Percentiles rank a stretch among this genome's conserved stretches.
These are phyloP conservation scores for Dolichomitus sp. DNA, from an alignment of 2,888 invertebrate genomes.

Conservation along the genomic window DNA sequence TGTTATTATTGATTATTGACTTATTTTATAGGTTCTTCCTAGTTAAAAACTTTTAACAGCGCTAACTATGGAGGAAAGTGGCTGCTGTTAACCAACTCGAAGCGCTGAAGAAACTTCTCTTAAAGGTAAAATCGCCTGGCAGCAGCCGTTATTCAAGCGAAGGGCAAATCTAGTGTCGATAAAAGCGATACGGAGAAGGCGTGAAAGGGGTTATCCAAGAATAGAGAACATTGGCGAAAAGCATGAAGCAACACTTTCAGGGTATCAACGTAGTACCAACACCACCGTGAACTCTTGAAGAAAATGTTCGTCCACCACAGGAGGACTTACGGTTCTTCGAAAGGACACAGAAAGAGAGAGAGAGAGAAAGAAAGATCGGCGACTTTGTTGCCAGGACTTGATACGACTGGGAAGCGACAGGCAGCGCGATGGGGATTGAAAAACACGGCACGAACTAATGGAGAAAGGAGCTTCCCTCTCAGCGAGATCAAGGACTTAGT, in stretches of 20 bases:
- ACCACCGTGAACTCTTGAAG: neutral
- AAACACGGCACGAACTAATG: conserved; percentile 41
- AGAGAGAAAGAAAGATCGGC: neutral
- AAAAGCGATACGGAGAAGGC: conserved; percentile 20
- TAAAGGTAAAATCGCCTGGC: neutral
- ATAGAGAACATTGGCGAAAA: conserved; percentile 17
- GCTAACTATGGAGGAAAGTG: neutral
- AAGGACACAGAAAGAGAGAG: neutral
- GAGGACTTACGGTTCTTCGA: conserved; percentile 6
- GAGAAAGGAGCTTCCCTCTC: conserved; percentile 28
- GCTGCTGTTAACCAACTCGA: neutral
- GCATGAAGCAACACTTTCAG: conserved; percentile 5
- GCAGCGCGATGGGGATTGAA: conserved; percentile 6
- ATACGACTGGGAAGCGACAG: neutral
- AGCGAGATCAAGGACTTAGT: conserved; percentile 10
- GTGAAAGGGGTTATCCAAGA: conserved; percentile 29
- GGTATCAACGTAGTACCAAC: conserved; percentile 25
- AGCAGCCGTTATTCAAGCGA: conserved; percentile 1
- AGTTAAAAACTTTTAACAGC: neutral
- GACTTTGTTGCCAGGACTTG: conserved; percentile 9
- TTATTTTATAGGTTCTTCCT: neutral
- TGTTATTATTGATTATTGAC: neutral
- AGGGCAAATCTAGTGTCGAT: conserved; percentile 20
- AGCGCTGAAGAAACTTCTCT: neutral
- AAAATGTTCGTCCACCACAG: neutral